A percentile compares a stretch with the other conserved stretches of the same genome.
phyloP scores from a whole-genome alignment of 2,888 invertebrate species.

The Deilephila elpenor region DNA sequence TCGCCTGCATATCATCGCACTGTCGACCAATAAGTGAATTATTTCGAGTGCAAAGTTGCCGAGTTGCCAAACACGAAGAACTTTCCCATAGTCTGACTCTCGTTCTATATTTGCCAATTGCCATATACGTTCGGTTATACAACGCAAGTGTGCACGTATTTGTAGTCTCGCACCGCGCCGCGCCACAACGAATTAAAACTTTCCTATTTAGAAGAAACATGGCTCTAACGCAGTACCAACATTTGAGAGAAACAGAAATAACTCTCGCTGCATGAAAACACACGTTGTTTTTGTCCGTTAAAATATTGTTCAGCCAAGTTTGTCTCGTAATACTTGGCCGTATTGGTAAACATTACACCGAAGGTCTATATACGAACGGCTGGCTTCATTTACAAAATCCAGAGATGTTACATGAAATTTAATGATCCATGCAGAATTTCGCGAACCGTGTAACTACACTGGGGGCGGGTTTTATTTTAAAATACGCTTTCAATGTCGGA shows the following conservation, averaged over 20 bases:
- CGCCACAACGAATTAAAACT: constrained; percentile 72
- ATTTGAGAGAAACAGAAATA: constrained; percentile 54
- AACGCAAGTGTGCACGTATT: constrained; percentile 35
- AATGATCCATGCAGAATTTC: constrained; percentile 46
- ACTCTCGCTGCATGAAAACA: constrained; percentile 56
- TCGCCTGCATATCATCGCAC: constrained; percentile 34
- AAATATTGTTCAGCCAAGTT: constrained; percentile 53
- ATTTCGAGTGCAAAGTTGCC: constrained; percentile 54
- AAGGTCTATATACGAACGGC: constrained; percentile 38
- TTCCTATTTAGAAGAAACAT: constrained; percentile 70
- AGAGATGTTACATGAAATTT: constrained; percentile 44
- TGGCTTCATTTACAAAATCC: constrained; percentile 45
- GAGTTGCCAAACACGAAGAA: constrained; percentile 52
- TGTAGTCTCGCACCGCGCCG: constrained; percentile 30
- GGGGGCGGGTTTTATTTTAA: constrained; percentile 30
- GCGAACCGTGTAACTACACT: constrained; percentile 38
- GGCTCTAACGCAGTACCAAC: constrained; percentile 48
- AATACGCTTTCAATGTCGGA: constrained; percentile 35
- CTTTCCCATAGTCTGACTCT: constrained; percentile 43
- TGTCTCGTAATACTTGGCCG: constrained; percentile 49
- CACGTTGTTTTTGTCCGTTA: constrained; percentile 59
- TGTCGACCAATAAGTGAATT: constrained; percentile 43
- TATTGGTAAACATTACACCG: constrained; percentile 41
- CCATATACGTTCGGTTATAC: constrained; percentile 33
- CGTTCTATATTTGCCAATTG: constrained; percentile 38